These are phyloP conservation scores for Polyommatus iphigenia DNA, from an alignment of 2,888 invertebrate genomes.

Conservation along the genomic window DNA sequence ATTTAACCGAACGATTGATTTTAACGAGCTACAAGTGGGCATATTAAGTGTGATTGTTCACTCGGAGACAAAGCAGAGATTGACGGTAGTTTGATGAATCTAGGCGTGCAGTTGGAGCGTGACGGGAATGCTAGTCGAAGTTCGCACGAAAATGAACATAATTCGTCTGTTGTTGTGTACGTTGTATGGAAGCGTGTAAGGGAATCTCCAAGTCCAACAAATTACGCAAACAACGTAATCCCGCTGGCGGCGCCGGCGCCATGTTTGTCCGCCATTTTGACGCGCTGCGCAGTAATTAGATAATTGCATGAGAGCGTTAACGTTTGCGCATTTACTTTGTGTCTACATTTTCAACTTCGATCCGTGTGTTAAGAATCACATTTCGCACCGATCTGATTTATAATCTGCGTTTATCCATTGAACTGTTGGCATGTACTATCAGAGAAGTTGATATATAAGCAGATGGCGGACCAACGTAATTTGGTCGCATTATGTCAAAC, in stretches of 20 bases:
- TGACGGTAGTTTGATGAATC: slow-evolving; percentile 20
- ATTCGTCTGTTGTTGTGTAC: slow-evolving; percentile 34
- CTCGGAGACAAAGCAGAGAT: background rate
- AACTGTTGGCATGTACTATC: background rate
- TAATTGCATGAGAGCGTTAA: slow-evolving; percentile 61
- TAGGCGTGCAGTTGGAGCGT: background rate
- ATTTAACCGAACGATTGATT: background rate
- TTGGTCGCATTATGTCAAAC: too few relatives aligned
- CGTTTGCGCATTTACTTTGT: slow-evolving; percentile 52
- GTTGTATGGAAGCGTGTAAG: slow-evolving; percentile 34
- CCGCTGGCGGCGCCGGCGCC: slow-evolving; percentile 52
- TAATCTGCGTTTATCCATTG: background rate
- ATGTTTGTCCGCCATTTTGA: slow-evolving; percentile 57
- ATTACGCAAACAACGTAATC: slow-evolving; percentile 63
- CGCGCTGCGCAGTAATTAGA: slow-evolving; percentile 59
- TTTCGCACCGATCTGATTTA: background rate
- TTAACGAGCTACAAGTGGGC: background rate
- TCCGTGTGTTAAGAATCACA: slow-evolving; percentile 18
- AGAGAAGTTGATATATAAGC: too few relatives aligned
- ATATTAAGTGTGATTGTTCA: background rate
- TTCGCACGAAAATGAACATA: slow-evolving; percentile 34
- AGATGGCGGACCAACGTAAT: too few relatives aligned
- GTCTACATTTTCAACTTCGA: slow-evolving; percentile 41
- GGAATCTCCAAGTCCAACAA: slow-evolving; percentile 60
- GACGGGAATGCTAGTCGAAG: background rate